Base-by-base conservation (phyloP, 2,888 invertebrate species). In the Acleris sparsana region DNA sequence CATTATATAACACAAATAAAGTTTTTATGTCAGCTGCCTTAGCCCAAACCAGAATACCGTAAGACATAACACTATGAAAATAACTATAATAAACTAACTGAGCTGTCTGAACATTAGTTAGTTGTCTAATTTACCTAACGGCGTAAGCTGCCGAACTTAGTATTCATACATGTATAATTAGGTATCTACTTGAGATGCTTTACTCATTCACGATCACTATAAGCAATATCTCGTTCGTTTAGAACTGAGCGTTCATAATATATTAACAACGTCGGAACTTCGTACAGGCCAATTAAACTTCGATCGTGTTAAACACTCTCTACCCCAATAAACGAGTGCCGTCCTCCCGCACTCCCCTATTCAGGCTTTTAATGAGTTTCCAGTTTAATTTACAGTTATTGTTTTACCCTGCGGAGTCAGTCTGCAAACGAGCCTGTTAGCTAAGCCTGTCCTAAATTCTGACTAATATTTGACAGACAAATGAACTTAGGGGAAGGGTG, bases 321-420 rank as follows among this genome's bases (percentile, higher is more conserved):
- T 74, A 71, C 75, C 75, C 74, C 73, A 66, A 57, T 66, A 62
- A 65, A 65, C 60, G 65, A 65, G 72, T 77, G 76, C 76, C 72
- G 72, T 74, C 73, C 73, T 73, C 71, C 71, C 72, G 75, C 74
- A 76, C 74, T 72, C 76, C 74, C 75, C 74, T 74, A 71, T 69
- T 72, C 75, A 73, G 72, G 82, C 78, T 86, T 88, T 87, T 88
- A 91, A 90, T 89, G 89, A 91, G 88, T 89, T 90, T 87, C 77
- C 75, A 85, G 85, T 73, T 86, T 86, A 88, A 88, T 89, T 89
- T 88, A 89, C 87, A 82, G 87, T 87, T 89, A 90, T 91, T 89
- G 89, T 89, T 89, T 85, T 80, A 85, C 83, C 84, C 86, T 75
- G 79, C 79, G 79, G 80, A 84, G 84, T 80, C 72, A 78, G 80